A percentile compares a stretch with the other conserved stretches of the same genome.
Conservation (phyloP, 2,888 invertebrate species). For the Apamea epomidion region DNA sequence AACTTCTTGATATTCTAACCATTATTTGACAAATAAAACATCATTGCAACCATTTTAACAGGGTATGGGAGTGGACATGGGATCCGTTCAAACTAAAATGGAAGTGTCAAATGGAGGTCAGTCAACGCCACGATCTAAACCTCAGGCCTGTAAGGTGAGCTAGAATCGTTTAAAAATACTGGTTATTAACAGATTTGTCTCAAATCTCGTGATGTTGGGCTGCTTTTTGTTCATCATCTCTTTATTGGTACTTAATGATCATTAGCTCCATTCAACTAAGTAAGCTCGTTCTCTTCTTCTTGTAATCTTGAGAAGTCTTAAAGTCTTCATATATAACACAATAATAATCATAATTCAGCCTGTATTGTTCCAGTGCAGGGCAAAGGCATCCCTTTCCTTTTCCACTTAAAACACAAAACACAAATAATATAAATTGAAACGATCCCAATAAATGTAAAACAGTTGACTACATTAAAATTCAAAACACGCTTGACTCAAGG, state of each 20-base stretch:
- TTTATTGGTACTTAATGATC: not conserved
- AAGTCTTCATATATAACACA: not conserved
- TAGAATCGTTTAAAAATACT: slow-evolving; percentile 18
- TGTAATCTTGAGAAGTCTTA: not conserved
- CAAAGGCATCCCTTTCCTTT: not conserved
- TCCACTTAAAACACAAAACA: not conserved
- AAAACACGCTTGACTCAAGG: slow-evolving; percentile 7
- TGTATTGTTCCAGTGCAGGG: not conserved
- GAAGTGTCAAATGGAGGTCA: slow-evolving; percentile 84
- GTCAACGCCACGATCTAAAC: slow-evolving; percentile 91
- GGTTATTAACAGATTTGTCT: not conserved
- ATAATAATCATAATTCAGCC: slow-evolving; percentile 8
- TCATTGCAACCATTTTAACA: slow-evolving; percentile 68
- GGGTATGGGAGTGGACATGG: slow-evolving; percentile 89
- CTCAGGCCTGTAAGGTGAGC: slow-evolving; percentile 93
- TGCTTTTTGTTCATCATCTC: not conserved
- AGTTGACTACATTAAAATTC: slow-evolving; percentile 33
- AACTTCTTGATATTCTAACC: slow-evolving; percentile 18
- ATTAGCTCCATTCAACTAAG: not conserved
- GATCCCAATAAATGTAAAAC: not conserved
- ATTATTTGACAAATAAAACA: slow-evolving; percentile 41
- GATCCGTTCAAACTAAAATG: slow-evolving; percentile 88
- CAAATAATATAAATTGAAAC: slow-evolving; percentile 2
- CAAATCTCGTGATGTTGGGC: not conserved
- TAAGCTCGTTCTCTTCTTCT: not conserved